These are phyloP conservation scores for Anastrepha obliqua DNA, from an alignment of 1,140 invertebrate genomes.

Conservation along the genomic window DNA sequence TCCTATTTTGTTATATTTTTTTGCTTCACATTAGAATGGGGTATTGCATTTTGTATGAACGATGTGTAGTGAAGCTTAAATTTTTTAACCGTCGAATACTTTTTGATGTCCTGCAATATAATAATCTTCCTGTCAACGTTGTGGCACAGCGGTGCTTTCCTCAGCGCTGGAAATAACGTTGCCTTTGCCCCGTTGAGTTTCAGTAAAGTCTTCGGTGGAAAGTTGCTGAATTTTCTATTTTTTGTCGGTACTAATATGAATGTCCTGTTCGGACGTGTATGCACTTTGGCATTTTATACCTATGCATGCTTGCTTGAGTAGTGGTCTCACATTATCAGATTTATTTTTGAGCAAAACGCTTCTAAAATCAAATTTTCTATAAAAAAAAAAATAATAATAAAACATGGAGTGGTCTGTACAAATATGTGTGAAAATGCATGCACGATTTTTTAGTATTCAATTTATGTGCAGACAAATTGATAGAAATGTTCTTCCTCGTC, in stretches of 20 bases:
- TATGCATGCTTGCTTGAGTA: conserved; percentile 55
- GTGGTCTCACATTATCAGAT: conserved; percentile 69
- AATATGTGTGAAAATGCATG: not conserved
- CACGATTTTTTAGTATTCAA: conserved; percentile 22
- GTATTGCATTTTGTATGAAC: conserved; percentile 10
- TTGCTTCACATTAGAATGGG: not conserved
- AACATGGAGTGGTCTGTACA: not conserved
- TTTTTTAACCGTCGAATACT: conserved; percentile 49
- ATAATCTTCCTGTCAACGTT: conserved; percentile 54
- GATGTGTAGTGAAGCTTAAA: conserved; percentile 37
- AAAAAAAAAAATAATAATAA: conserved; percentile 12
- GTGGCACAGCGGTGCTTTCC: conserved; percentile 5
- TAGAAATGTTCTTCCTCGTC: not conserved
- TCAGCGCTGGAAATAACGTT: not conserved
- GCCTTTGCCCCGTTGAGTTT: not conserved
- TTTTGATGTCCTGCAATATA: conserved; percentile 53
- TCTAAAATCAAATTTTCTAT: conserved; percentile 73
- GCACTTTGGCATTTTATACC: not conserved
- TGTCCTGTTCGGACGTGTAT: not conserved
- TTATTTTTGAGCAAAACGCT: conserved; percentile 72
- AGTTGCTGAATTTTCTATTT: conserved; percentile 24
- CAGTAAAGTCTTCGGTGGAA: conserved; percentile 44
- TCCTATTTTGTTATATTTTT: not conserved
- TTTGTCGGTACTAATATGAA: not conserved
- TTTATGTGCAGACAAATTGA: conserved; percentile 46